These are phyloP conservation scores for Phyto melanocephala DNA, from an alignment of 2,888 invertebrate genomes.

Conservation along the genomic window DNA sequence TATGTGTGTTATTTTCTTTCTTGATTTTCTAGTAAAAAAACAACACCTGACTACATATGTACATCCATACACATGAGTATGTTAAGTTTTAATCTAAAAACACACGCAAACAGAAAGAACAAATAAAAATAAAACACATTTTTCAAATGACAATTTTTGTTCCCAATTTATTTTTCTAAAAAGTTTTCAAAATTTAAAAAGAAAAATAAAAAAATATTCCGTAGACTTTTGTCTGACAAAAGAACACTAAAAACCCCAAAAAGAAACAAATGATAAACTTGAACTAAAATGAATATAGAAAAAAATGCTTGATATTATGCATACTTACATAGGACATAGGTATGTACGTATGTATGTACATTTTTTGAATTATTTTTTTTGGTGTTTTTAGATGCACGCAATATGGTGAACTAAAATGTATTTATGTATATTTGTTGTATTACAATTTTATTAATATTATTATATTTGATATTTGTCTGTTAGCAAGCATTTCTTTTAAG, in stretches of 20 bases:
- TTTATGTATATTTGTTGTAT: too few species aligned
- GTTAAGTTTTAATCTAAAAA: background rate
- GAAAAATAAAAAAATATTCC: conserved; percentile 8
- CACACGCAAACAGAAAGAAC: background rate
- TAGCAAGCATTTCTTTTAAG: too few species aligned
- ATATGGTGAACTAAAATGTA: too few species aligned
- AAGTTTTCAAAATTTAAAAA: conserved; percentile 1
- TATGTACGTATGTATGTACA: background rate
- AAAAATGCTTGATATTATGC: background rate
- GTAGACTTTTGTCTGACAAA: conserved; percentile 13
- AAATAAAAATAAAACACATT: conserved; percentile 1
- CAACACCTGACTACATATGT: conserved; percentile 25
- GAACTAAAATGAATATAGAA: conserved; percentile 33
- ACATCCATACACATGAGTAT: background rate
- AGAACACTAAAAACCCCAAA: background rate
- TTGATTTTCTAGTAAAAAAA: conserved; percentile 5
- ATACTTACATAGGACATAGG: too few species aligned
- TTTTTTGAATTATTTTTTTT: too few species aligned
- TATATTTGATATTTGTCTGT: too few species aligned
- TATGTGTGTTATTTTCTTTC: background rate
- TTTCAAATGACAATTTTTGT: conserved; percentile 33
- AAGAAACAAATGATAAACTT: conserved; percentile 42
- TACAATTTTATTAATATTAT: too few species aligned
- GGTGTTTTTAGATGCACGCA: too few species aligned
- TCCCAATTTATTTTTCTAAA: conserved; percentile 14